phyloP scores from a whole-genome alignment of 1,140 invertebrate genomes.

The Habropoda laboriosa region DNA sequence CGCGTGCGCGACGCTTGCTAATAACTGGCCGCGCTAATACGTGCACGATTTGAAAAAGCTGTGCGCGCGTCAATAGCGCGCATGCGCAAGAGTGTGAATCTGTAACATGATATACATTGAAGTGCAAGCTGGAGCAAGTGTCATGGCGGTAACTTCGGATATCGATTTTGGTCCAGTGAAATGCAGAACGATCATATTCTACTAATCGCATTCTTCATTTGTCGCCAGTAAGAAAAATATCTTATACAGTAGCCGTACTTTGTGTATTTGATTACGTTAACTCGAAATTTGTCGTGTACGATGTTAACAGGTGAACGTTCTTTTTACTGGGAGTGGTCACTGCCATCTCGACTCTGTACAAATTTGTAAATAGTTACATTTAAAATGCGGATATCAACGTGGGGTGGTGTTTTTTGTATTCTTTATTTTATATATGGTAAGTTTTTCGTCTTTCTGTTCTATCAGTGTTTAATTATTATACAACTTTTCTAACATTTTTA shows the following conservation, averaged over 20 bases:
- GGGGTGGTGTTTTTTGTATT: constrained; percentile 45
- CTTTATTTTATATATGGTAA: constrained; percentile 52
- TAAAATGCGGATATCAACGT: constrained; percentile 50
- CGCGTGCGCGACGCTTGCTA: too few species aligned
- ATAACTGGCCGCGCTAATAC: background rate
- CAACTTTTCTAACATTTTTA: background rate
- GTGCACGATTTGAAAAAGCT: background rate
- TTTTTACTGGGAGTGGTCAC: constrained; percentile 42
- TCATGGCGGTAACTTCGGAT: constrained; percentile 68
- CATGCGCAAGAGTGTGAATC: constrained; percentile 14
- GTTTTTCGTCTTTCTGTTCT: background rate
- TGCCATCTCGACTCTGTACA: constrained; percentile 10
- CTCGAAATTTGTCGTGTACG: constrained; percentile 31
- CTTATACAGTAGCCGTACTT: constrained; percentile 28
- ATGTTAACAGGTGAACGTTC: constrained; percentile 9
- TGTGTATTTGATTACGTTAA: constrained; percentile 30
- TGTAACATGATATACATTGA: background rate
- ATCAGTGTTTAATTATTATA: background rate
- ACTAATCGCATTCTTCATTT: constrained; percentile 37
- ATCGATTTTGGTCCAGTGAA: constrained; percentile 71
- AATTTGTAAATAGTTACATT: constrained; percentile 49
- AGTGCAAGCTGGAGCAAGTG: background rate
- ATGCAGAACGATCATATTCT: constrained; percentile 59
- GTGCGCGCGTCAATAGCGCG: constrained; percentile 11
- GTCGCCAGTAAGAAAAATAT: background rate